Base-by-base conservation (phyloP, 2,888 invertebrate species). In the Stenchaetothrips biformis region DNA sequence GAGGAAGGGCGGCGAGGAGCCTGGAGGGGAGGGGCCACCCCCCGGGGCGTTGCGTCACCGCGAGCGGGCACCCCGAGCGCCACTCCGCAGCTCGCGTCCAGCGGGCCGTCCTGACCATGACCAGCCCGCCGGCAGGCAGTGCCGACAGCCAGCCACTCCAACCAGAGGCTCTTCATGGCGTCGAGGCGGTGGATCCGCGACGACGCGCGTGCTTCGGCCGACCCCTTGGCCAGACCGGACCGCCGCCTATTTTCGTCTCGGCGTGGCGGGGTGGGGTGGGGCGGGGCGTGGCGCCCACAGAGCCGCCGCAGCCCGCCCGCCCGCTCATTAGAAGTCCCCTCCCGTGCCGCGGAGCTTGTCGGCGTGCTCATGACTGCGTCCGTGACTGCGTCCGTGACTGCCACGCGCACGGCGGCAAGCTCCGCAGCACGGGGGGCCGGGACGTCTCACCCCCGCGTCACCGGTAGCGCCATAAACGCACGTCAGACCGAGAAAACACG, bases 201-300 rank as follows among this genome's bases (percentile, higher is more conserved):
- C 37, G 37, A 37, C 37, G 37, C 37, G 37, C 37, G 37, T 37
- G 37, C 37, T 37, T 37, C 37, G 37, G 37, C 37, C 2, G 37
- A 59, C 59, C 59, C 13, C 59, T 16, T 18, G 16, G 59, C 59
- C 67, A 11, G 67, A 74, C 67, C 67, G 25, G 37, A 37, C 37
- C 21, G 21, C 21, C 67, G 67, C 67, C 67, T 74, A 74, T 74
- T 74, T 74, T 25, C n/a, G 67, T 74, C 67, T 11, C 67, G 67
- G 67, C 67, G 67, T 18, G 21, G 67, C 67, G 67, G 21, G 67
- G 67, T 25, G 67, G 21, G 21, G 67, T 21, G 67, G 18, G 67
- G 67, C 67, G 67, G 21, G 67, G 67, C 21, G 62, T 62, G 62
- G 18, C 62, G 67, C 21, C 9, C 67, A 9, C 21, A 21, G 21